These are phyloP conservation scores for Riptortus pedestris DNA, from an alignment of 1,140 invertebrate genomes.

Conservation along the genomic window DNA sequence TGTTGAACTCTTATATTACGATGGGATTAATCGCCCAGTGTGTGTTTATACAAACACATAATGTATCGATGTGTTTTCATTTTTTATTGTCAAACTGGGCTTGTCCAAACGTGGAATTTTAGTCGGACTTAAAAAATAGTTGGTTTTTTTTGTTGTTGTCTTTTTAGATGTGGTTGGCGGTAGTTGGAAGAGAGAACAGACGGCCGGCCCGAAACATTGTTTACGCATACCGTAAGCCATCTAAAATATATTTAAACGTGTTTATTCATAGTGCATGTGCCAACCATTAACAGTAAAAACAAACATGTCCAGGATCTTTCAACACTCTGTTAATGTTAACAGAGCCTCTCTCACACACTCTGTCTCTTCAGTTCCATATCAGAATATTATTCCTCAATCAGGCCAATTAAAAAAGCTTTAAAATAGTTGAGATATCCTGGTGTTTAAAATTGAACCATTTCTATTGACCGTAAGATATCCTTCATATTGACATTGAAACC, in stretches of 20 bases:
- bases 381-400: neutral
- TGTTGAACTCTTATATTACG: neutral
- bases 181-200: slow-evolving; percentile 19
- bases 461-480: neutral
- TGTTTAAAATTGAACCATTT: neutral
- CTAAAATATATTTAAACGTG: neutral
- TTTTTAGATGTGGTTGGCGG: slow-evolving; percentile 28
- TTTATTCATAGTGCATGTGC: slow-evolving; percentile 14
- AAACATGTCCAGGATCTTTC: neutral
- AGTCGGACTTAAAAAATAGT: neutral
- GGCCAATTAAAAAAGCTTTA: no score
- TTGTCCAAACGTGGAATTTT: neutral
- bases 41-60: neutral
- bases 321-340: neutral
- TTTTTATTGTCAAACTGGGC: neutral
- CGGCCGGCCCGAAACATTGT: neutral
- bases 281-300: slow-evolving; percentile 17
- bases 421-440: slow-evolving; percentile 5
- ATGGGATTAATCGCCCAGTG: neutral
- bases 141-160: neutral
- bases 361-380: neutral
- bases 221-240: neutral
- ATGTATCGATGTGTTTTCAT: neutral
- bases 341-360: no score
- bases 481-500: neutral